Evolutionary conservation across 2,797 vertebrate species (phyloP), one percentile per base, ranked within the genome.

Genomic region (Karalla daura): DNA sequence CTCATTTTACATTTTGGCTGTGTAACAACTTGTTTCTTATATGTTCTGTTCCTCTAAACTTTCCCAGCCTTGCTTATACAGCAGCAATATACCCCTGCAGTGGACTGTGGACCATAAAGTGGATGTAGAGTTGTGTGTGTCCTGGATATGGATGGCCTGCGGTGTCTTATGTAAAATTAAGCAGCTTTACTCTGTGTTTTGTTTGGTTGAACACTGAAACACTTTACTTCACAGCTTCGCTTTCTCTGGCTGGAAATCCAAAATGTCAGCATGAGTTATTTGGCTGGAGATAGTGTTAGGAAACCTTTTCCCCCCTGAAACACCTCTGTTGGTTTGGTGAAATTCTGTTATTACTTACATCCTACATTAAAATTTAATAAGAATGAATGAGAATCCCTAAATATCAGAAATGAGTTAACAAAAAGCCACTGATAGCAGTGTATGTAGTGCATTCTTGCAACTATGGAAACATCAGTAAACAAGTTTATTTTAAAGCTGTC

Each of bases 161-260:
- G 37, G 70, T 68, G 60, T 70, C 76, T 84, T 71, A 63, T 80
- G 65, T 77, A 73, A 86, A 81, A 81, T 82, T 76, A 78, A 85
- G 79, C 74, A 86, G 81, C 80, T 82, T 81, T 70, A 63, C 61
- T 80, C 60, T 68, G 58, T 66, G 70, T 81, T 86, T 76, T 83
- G 68, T 85, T 80, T 75, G 81, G 73, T 56, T 76, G 71, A 81
- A 74, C 63, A 71, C 63, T 11, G 41, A 63, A 71, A 59, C 58
- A 74, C 53, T 80, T 83, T 82, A 52, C 70, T 74, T 70, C 74
- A 66, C 50, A 1, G 46, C 58, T 61, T 15, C 1, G 28, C 60
- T 80, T 45, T 70, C 23, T 67, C 49, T 49, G 55, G 50, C 37
- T 64, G 17, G 35, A 70, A 71, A 84, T 74, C 53, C 69, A 67